Conservation (phyloP, 2,888 invertebrate genomes). For the Anodontia alba region DNA sequence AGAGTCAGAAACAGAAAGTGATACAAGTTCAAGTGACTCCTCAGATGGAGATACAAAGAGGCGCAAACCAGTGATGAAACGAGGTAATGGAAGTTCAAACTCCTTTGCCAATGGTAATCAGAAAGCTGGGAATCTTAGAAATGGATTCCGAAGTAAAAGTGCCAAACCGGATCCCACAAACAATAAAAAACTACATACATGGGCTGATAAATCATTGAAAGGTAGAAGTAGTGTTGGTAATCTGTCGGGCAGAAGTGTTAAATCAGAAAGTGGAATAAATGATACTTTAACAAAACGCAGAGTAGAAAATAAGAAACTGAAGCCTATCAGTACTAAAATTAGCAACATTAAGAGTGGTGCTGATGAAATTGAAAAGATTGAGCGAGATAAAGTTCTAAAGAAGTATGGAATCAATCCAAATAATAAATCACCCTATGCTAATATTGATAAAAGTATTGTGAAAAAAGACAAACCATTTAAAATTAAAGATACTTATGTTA, state of each 20-base stretch:
- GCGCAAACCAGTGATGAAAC: slow-evolving; percentile 26
- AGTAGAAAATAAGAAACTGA: slow-evolving; percentile 25
- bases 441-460: slow-evolving; percentile 6
- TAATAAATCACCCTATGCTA: not conserved
- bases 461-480: not conserved
- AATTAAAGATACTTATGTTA: not conserved
- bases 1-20: slow-evolving; percentile 50
- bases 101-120: slow-evolving; percentile 32
- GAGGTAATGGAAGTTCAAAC: slow-evolving; percentile 24
- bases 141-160: slow-evolving; percentile 44
- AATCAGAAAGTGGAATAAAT: slow-evolving; percentile 57
- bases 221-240: slow-evolving; percentile 29
- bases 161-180: slow-evolving; percentile 38
- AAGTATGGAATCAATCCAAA: slow-evolving; percentile 56
- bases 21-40: slow-evolving; percentile 58
- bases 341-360: not conserved
- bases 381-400: slow-evolving; percentile 53
- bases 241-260: slow-evolving; percentile 51
- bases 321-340: slow-evolving; percentile 5
- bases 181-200: slow-evolving; percentile 39
- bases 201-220: slow-evolving; percentile 1
- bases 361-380: slow-evolving; percentile 16
- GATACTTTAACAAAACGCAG: slow-evolving; percentile 21
- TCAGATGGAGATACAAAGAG: slow-evolving; percentile 52
- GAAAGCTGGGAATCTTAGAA: slow-evolving; percentile 25